Percentiles rank a stretch among this genome's conserved stretches.
phyloP scores from a whole-genome alignment of 1,140 invertebrate genomes.

The Thalassaphorura encarpata region DNA sequence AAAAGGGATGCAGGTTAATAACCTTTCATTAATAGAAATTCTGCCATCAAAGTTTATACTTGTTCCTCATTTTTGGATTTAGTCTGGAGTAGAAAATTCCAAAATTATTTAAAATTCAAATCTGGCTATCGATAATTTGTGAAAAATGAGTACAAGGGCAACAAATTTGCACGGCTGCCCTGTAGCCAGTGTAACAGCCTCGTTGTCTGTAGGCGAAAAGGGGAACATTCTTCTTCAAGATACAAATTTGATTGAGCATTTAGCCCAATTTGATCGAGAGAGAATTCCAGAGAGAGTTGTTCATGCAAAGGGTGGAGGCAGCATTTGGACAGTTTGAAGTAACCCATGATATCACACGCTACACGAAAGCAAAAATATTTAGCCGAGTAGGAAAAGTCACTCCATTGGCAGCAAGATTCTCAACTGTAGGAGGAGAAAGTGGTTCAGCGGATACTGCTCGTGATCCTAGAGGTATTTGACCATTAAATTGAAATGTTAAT shows the following conservation, averaged over 20 bases:
- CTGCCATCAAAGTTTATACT: no score
- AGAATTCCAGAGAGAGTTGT: constrained; percentile 52
- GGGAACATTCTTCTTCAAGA: constrained; percentile 53
- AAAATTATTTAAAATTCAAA: not conserved
- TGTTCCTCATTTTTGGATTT: no score
- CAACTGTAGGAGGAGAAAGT: constrained; percentile 78
- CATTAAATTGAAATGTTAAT: not conserved
- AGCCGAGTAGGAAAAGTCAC: constrained; percentile 22
- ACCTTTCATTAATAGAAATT: no score
- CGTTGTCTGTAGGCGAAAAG: constrained; percentile 27
- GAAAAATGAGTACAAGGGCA: not conserved
- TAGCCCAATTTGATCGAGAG: constrained; percentile 47
- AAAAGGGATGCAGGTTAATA: no score
- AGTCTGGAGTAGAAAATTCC: no score
- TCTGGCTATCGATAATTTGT: no score
- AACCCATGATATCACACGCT: constrained; percentile 12
- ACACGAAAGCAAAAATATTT: constrained; percentile 17
- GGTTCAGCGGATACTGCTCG: constrained; percentile 79
- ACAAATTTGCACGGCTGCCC: constrained; percentile 3
- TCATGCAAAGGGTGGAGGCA: constrained; percentile 10
- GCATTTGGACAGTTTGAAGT: constrained; percentile 23
- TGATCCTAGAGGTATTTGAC: constrained; percentile 71
- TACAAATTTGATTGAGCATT: constrained; percentile 17
- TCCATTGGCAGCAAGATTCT: constrained; percentile 54
- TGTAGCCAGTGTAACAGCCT: not conserved